Conservation (phyloP, 2,888 invertebrate genomes). For the Antheraea yamamai region DNA sequence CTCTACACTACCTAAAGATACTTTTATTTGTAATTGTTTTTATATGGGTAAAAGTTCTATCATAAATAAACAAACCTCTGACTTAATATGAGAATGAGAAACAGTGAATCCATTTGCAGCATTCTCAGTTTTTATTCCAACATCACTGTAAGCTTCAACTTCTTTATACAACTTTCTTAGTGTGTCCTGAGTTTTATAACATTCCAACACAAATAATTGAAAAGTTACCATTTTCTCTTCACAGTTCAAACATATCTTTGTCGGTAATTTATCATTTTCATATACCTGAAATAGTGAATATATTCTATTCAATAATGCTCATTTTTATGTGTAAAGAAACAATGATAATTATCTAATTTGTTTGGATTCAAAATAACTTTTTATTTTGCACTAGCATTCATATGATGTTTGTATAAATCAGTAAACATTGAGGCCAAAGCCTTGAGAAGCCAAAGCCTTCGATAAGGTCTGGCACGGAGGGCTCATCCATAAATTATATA, state of each 20-base stretch:
- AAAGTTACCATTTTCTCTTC: conserved; percentile 75
- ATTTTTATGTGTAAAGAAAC: too few relatives aligned
- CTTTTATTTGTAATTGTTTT: not conserved
- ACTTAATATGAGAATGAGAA: conserved; percentile 50
- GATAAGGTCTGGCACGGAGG: too few relatives aligned
- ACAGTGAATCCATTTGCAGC: conserved; percentile 28
- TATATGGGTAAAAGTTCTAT: not conserved
- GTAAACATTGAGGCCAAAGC: too few relatives aligned
- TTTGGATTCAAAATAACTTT: too few relatives aligned
- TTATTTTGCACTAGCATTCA: too few relatives aligned
- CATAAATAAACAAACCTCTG: conserved; percentile 50
- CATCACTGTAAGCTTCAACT: conserved; percentile 29
- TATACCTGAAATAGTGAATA: conserved; percentile 51
- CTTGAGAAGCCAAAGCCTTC: too few relatives aligned
- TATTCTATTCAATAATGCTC: not conserved
- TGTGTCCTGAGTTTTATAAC: conserved; percentile 66
- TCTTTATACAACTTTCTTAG: conserved; percentile 54
- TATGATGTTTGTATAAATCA: too few relatives aligned
- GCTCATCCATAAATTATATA: too few relatives aligned
- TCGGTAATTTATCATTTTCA: conserved; percentile 66
- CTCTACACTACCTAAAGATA: not conserved
- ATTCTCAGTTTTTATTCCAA: conserved; percentile 52
- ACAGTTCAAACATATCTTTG: conserved; percentile 70
- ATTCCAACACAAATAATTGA: conserved; percentile 70
- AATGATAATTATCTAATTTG: too few relatives aligned